Evolutionary conservation across 2,797 vertebrate species (phyloP).

Genomic region (Muraenolepis orangiensis): DNA sequence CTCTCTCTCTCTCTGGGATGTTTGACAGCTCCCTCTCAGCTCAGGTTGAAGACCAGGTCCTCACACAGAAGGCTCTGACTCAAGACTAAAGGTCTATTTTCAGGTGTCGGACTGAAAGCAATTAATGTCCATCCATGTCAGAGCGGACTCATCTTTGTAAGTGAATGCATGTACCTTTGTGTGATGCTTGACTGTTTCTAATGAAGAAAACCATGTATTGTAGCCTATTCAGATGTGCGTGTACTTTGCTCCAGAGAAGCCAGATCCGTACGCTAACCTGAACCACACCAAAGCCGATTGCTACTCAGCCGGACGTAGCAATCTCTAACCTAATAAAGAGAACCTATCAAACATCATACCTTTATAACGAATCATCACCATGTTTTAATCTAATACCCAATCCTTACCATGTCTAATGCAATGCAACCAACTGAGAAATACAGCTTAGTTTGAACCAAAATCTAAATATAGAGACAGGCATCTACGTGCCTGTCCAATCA

Average conservation of each 20-base stretch:
- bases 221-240: too few species aligned
- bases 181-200: neutral
- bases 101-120: neutral
- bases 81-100: neutral
- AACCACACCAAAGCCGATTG: too few species aligned
- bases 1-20: neutral
- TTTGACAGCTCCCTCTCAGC: conserved; percentile 23
- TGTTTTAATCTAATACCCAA: neutral
- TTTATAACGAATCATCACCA: neutral
- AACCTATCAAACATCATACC: neutral
- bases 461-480: neutral
- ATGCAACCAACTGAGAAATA: neutral
- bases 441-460: neutral
- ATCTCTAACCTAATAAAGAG: neutral
- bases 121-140: neutral
- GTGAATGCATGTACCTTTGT: neutral
- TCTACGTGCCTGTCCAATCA: conserved; percentile 11
- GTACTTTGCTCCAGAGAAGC: too few species aligned
- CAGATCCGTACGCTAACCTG: neutral
- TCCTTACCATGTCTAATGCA: neutral
- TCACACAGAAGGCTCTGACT: neutral
- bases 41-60: conserved; percentile 14
- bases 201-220: neutral
- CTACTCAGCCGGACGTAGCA: too few species aligned
- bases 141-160: neutral